These are phyloP conservation scores for Sander lucioperca DNA, from an alignment of 2,113 vertebrate species.

Conservation along the genomic window DNA sequence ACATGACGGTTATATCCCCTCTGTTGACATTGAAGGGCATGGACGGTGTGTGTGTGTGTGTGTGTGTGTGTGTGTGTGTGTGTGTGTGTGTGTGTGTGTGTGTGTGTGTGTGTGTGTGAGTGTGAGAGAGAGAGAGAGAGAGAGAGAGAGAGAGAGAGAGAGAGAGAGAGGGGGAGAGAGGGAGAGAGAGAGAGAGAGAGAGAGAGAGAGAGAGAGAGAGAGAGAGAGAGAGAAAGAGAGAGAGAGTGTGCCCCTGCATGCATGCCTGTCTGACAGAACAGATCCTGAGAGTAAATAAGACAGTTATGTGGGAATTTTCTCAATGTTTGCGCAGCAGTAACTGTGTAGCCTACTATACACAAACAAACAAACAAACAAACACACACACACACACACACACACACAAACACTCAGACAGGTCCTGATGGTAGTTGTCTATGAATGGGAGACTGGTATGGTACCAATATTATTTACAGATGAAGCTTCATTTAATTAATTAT, in stretches of 20 bases:
- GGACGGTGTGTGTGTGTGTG: conserved; percentile 13
- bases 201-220: too few species aligned
- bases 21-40: conserved; percentile 54
- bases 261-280: conserved; percentile 51
- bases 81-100: too few species aligned
- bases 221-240: too few species aligned
- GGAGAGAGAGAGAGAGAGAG: too few species aligned
- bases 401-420: conserved; percentile 20
- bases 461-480: conserved; percentile 70
- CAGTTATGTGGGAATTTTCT: conserved; percentile 61
- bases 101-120: too few species aligned
- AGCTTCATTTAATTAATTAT: conserved; percentile 65
- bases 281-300: conserved; percentile 62
- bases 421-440: conserved; percentile 22
- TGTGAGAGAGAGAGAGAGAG: too few species aligned
- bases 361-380: conserved; percentile 5
- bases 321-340: conserved; percentile 58
- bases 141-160: too few species aligned
- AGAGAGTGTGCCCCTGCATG: conserved; percentile 10
- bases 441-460: conserved; percentile 34
- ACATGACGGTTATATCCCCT: conserved; percentile 53
- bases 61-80: conserved; percentile 23
- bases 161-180: too few species aligned
- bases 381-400: conserved; percentile 7
- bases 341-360: neutral